phyloP scores from a whole-genome alignment of 2,797 vertebrate genomes.

The Myiotriccus ornatus region DNA sequence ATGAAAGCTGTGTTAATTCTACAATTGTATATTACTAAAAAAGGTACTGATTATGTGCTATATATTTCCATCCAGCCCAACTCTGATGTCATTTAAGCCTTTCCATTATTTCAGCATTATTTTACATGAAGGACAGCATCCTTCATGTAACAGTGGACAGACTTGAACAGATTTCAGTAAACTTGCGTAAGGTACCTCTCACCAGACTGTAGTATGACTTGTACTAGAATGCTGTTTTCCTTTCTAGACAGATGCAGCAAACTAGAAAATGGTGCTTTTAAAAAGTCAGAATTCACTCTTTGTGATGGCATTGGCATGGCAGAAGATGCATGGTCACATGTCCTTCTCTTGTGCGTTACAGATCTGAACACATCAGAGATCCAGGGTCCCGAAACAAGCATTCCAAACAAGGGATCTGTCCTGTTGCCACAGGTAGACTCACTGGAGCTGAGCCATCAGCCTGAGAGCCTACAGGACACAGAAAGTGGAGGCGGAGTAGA shows the following conservation, averaged over 20 bases:
- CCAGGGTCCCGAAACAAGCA: not conserved
- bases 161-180: not conserved
- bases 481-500: constrained; percentile 78
- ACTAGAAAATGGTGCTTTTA: not conserved
- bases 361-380: constrained; percentile 68
- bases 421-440: constrained; percentile 34
- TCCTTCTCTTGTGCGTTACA: constrained; percentile 70
- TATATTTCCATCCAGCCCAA: not conserved
- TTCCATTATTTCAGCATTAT: not conserved
- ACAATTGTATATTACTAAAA: not conserved
- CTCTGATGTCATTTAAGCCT: not conserved
- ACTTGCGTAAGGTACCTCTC: not conserved
- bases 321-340: not conserved
- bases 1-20: not conserved
- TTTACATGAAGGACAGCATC: not conserved
- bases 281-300: not conserved
- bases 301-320: not conserved
- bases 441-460: constrained; percentile 64
- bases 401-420: constrained; percentile 41
- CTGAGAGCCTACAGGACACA: constrained; percentile 72
- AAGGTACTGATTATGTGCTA: not conserved
- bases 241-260: not conserved
- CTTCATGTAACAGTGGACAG: not conserved
- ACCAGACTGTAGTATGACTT: not conserved
- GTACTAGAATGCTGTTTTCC: not conserved